Base-by-base conservation (phyloP, 2,888 invertebrate genomes). In the Megamerina dolium region DNA sequence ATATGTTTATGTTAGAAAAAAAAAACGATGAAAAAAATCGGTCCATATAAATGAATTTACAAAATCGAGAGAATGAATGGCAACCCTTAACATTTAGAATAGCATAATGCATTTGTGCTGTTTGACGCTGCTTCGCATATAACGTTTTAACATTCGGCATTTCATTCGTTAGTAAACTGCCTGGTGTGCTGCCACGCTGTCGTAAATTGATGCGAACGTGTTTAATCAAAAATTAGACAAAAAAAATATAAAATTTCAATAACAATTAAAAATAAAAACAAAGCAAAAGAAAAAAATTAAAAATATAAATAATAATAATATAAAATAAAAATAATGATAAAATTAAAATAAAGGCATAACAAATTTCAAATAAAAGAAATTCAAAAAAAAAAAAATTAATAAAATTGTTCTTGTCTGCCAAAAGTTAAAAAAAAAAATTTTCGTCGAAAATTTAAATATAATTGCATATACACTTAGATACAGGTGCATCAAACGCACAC, bases 401-500 rank as follows among this genome's bases (percentile, higher is more conserved):
- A n/a, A n/a, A n/a, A n/a, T n/a, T n/a, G n/a, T n/a, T n/a, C n/a
- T n/a, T n/a, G n/a, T n/a, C n/a, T n/a, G n/a, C n/a, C n/a, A 61
- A 60, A 61, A 58, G 57, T 55, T 50, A 48, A 32, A 31, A 45
- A 35, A 35, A 32, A 44, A 26, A n/a, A n/a, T n/a, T n/a, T n/a
- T n/a, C n/a, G n/a, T n/a, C n/a, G n/a, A n/a, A n/a, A n/a, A n/a
- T n/a, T n/a, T n/a, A n/a, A n/a, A n/a, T n/a, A n/a, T n/a, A n/a
- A n/a, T n/a, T n/a, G n/a, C n/a, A n/a, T n/a, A n/a, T n/a, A n/a
- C n/a, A n/a, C n/a, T n/a, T n/a, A n/a, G n/a, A n/a, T n/a, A n/a
- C n/a, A n/a, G n/a, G n/a, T n/a, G n/a, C n/a, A n/a, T n/a, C n/a
- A n/a, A n/a, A n/a, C n/a, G n/a, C n/a, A n/a, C n/a, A n/a, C n/a